phyloP scores from a whole-genome alignment of 2,797 vertebrate genomes.

The Chrysocyon brachyurus region DNA sequence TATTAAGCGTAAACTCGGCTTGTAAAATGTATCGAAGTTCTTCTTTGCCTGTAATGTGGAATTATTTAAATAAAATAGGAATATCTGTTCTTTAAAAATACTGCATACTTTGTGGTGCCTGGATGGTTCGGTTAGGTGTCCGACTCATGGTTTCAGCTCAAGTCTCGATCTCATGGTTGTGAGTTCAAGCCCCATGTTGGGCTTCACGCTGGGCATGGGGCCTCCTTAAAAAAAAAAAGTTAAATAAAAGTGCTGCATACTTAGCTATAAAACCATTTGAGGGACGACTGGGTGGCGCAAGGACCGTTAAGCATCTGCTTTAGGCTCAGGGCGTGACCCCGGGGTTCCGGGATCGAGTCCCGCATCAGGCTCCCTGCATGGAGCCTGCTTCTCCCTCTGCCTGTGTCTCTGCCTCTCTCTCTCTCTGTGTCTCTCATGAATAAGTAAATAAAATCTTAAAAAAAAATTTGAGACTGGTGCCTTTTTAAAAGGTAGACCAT shows the following conservation, averaged over 20 bases:
- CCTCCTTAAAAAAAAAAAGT: background rate
- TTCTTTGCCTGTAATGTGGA: background rate
- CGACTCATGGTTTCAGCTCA: background rate
- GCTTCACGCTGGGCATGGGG: background rate
- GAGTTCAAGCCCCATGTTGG: background rate
- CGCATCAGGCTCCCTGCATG: too few relatives aligned
- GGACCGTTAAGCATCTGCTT: too few relatives aligned
- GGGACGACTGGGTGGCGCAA: too few relatives aligned
- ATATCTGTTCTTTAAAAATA: background rate
- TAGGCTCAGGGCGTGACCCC: too few relatives aligned
- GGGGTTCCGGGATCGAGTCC: too few relatives aligned
- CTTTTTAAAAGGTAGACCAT: constrained; percentile 3
- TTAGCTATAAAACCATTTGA: background rate
- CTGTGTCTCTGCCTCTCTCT: too few relatives aligned
- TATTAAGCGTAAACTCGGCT: background rate
- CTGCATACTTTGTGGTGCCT: background rate
- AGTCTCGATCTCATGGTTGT: background rate
- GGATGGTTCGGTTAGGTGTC: background rate
- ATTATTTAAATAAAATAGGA: constrained; percentile 8
- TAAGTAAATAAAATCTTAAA: too few relatives aligned
- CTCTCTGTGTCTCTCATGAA: too few relatives aligned
- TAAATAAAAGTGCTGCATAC: background rate
- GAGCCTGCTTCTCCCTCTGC: too few relatives aligned
- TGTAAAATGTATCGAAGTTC: background rate
- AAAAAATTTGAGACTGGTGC: background rate